A percentile compares a stretch with the other conserved stretches of the same genome.
Evolutionary conservation across 2,888 invertebrate genomes (phyloP).

Genomic region (Dexiosoma caninum): DNA sequence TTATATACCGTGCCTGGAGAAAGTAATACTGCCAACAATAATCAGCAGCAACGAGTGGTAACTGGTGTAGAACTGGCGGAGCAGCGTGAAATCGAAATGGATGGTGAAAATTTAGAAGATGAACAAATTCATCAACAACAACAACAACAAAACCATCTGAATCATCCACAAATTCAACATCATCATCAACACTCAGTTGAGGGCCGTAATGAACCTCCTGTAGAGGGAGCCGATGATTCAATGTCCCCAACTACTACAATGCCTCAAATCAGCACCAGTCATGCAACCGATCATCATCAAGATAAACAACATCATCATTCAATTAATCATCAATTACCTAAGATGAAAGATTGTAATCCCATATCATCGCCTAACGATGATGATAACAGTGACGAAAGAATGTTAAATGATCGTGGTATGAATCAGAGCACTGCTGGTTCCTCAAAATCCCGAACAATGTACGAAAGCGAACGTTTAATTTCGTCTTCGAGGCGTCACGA

Average conservation of each 20-base stretch:
- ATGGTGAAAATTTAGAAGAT: constrained; percentile 81
- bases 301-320: constrained; percentile 42
- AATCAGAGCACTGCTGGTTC: constrained; percentile 40
- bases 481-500: constrained; percentile 62
- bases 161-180: not conserved
- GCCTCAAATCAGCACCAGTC: not conserved
- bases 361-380: constrained; percentile 75
- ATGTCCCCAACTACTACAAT: constrained; percentile 52
- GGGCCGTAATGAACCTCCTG: constrained; percentile 78
- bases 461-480: constrained; percentile 47
- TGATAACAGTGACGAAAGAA: constrained; percentile 69
- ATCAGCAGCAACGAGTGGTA: constrained; percentile 74
- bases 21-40: constrained; percentile 66
- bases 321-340: constrained; percentile 48
- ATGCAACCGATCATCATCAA: constrained; percentile 21
- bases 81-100: constrained; percentile 80
- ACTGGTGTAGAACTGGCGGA: constrained; percentile 79
- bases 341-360: constrained; percentile 69
- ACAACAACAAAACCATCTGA: constrained; percentile 40
- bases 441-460: constrained; percentile 53
- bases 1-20: constrained; percentile 74
- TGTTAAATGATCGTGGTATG: constrained; percentile 65
- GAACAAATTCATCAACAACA: constrained; percentile 67
- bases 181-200: constrained; percentile 58
- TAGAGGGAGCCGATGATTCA: constrained; percentile 78